Percentiles rank a stretch among this genome's conserved stretches.
Conservation (phyloP, 2,113 vertebrate genomes). For the Ceuthmochares aereus region DNA sequence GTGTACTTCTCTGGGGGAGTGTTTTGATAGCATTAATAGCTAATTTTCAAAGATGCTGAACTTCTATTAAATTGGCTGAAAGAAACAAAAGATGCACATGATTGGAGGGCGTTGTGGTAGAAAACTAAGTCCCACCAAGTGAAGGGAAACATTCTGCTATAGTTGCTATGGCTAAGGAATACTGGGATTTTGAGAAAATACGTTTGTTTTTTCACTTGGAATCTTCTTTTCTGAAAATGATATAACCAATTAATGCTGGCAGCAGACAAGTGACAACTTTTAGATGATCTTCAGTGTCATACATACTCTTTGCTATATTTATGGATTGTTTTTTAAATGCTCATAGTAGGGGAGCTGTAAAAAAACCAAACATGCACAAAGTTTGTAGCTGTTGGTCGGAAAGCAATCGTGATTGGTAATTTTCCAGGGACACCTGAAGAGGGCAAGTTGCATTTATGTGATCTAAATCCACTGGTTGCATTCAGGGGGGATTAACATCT, state of each 20-base stretch:
- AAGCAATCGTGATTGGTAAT: conserved; percentile 51
- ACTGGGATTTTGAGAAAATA: not conserved
- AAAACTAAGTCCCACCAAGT: not conserved
- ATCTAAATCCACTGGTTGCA: conserved; percentile 74
- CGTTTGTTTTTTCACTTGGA: not conserved
- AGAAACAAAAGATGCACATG: not conserved
- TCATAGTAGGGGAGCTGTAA: not conserved
- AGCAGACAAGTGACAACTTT: not conserved
- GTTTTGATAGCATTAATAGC: not conserved
- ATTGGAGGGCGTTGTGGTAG: not conserved
- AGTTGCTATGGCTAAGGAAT: not conserved
- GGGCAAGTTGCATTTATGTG: conserved; percentile 71
- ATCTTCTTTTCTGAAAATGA: not conserved
- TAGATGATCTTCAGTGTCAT: not conserved
- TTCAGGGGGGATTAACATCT: conserved; percentile 81
- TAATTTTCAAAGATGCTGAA: conserved; percentile 4
- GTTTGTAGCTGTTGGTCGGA: conserved; percentile 35
- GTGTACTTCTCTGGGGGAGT: not conserved
- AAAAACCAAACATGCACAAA: not conserved
- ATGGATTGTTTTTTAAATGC: not conserved
- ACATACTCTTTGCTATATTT: not conserved
- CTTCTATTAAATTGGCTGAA: not conserved
- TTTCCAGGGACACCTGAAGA: conserved; percentile 70
- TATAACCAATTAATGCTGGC: not conserved
- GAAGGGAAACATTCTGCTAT: not conserved